Evolutionary conservation across 2,888 invertebrate genomes (phyloP), one percentile per base, ranked within the genome.

Genomic region (Cryptus armator): DNA sequence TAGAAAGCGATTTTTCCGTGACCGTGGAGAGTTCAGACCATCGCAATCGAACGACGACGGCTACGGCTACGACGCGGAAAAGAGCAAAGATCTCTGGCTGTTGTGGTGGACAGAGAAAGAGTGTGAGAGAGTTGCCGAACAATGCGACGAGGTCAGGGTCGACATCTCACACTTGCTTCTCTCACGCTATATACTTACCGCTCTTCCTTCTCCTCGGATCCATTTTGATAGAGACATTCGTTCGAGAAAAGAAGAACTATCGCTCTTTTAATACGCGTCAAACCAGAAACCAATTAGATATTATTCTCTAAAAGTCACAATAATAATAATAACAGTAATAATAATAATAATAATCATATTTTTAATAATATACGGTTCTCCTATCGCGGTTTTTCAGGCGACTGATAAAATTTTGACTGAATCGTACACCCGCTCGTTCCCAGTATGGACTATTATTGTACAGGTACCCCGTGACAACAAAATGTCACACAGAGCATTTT

Each of bases 401-500:
- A 29, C 51, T 68, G 81, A 67, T 37, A 37, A 37, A 7, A 7
- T 37, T 37, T 37, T 37, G 37, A 37, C 37, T 37, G 37, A 46
- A 3, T 24, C 43, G 56, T 19, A 56, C 53, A 7, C 19, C 9
- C 53, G 53, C 53, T 19, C 16, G 53, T 53, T 53, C 53, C 56
- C 0, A 76, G 75, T 75, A 82, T 78, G 53, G 14, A 48, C 53
- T 43, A 82, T 12, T 70, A 19, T 75, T 53, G 77, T 43, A 53
- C 43, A 24, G 66, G 24, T 59, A 68, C 66, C 6, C 77, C 56
- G 87, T 81, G 84, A 81, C 81, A 77, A 74, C 81, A 67, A 81
- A 81, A 72, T 77, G 81, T 81, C 59, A 72, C 77, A 77, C 81
- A 72, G 84, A 81, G 81, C 77, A 84, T 81, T 85, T 85, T 85